Percentiles rank a stretch among this genome's conserved stretches.
These are phyloP conservation scores for Gymnarchus niloticus DNA, from an alignment of 2,113 vertebrate genomes.

Conservation along the genomic window DNA sequence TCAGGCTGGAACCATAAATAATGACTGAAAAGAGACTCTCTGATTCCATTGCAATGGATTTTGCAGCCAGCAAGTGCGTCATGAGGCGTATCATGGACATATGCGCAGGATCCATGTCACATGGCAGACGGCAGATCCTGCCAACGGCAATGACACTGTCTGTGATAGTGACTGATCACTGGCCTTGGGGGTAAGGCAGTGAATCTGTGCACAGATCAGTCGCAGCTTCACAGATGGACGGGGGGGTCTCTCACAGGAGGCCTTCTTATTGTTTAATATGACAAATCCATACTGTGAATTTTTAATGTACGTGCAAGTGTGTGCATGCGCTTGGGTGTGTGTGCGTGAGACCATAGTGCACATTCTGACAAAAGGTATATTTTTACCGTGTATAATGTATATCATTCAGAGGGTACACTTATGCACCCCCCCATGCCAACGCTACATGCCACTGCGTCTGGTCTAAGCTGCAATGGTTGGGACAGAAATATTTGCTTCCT, in stretches of 20 bases:
- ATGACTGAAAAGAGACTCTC: too few species aligned
- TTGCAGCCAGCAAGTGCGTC: too few species aligned
- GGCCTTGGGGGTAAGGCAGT: background rate
- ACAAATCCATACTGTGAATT: constrained; percentile 25
- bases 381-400: background rate
- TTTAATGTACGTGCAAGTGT: constrained; percentile 11
- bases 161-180: constrained; percentile 5
- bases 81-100: background rate
- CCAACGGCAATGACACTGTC: background rate
- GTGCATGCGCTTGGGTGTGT: background rate
- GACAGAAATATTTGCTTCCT: background rate
- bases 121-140: background rate
- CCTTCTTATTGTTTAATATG: constrained; percentile 25
- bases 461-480: background rate
- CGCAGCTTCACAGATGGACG: constrained; percentile 22
- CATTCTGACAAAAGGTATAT: background rate
- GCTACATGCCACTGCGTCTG: background rate
- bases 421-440: background rate
- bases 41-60: too few species aligned
- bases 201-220: constrained; percentile 15
- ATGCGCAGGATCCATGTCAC: background rate
- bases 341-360: background rate
- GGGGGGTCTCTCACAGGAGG: constrained; percentile 21
- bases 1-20: too few species aligned
- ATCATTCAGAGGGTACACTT: background rate